A percentile compares a stretch with the other conserved stretches of the same genome.
Conservation (phyloP, 64 coral and sea anemone genomes). For the Catalaphyllia jardinei region DNA sequence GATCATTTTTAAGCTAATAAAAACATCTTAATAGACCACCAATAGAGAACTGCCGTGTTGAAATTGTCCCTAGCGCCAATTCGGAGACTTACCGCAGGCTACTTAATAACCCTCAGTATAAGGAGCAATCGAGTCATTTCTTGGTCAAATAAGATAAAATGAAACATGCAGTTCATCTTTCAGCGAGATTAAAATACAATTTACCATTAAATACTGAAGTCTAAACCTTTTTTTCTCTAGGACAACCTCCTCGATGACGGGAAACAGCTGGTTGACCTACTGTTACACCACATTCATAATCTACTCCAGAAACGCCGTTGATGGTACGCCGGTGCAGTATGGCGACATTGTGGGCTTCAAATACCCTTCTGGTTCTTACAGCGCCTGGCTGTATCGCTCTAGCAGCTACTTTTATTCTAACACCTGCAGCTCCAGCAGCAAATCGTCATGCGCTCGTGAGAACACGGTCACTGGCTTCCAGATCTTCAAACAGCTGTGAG, state of each 20-base stretch:
- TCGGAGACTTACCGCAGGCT: too few species aligned
- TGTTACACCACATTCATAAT: constrained; percentile 21
- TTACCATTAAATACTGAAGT: too few species aligned
- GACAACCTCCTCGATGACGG: not conserved
- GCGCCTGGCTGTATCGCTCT: constrained; percentile 42
- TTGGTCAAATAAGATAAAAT: too few species aligned
- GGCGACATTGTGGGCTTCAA: constrained; percentile 66
- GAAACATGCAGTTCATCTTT: too few species aligned
- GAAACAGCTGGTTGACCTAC: constrained; percentile 16
- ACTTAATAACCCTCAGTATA: too few species aligned
- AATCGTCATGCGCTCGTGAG: constrained; percentile 23
- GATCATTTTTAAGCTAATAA: too few species aligned
- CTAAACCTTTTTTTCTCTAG: not conserved
- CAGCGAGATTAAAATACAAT: too few species aligned
- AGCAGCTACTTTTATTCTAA: constrained; percentile 36
- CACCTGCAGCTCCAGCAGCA: constrained; percentile 21
- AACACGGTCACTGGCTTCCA: constrained; percentile 40
- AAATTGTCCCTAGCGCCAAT: too few species aligned
- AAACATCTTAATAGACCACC: too few species aligned
- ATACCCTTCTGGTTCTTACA: constrained; percentile 2
- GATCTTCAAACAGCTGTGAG: constrained; percentile 66
- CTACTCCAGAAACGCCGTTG: constrained; percentile 53
- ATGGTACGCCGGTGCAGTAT: constrained; percentile 70
- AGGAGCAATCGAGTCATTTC: too few species aligned
- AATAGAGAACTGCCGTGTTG: too few species aligned